These are phyloP conservation scores for Papilio polyxenes DNA, from an alignment of 1,140 invertebrate genomes.

Conservation along the genomic window DNA sequence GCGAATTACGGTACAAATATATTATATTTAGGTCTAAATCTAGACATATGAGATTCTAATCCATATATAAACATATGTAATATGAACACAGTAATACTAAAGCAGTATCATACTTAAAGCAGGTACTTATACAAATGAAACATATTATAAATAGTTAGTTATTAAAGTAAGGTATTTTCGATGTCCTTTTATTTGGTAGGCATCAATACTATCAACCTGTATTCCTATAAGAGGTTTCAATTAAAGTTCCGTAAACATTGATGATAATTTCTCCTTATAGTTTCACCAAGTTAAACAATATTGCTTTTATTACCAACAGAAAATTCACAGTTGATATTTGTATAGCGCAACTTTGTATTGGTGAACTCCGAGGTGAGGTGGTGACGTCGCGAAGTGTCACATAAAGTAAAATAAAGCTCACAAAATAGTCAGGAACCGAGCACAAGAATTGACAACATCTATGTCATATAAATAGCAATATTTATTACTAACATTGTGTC, in stretches of 20 bases:
- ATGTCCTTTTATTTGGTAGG: too few species aligned
- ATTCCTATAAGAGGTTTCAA: background rate
- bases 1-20: background rate
- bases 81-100: too few species aligned
- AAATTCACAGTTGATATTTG: conserved; percentile 7
- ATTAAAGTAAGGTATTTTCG: too few species aligned
- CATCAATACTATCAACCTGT: too few species aligned
- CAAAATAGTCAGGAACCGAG: background rate
- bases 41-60: background rate
- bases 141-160: too few species aligned
- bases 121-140: too few species aligned
- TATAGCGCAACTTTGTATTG: background rate
- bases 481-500: background rate
- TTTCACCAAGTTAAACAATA: conserved; percentile 1
- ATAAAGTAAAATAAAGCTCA: background rate
- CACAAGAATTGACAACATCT: background rate
- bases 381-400: conserved; percentile 4
- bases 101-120: too few species aligned
- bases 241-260: background rate
- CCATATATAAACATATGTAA: too few species aligned
- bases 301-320: background rate
- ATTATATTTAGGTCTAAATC: background rate
- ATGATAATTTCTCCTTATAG: background rate
- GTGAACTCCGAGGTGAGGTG: background rate
- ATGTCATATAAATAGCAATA: background rate